A percentile compares a stretch with the other conserved stretches of the same genome.
These are phyloP conservation scores for Hestina assimilis DNA, from an alignment of 1,140 invertebrate genomes.

Conservation along the genomic window DNA sequence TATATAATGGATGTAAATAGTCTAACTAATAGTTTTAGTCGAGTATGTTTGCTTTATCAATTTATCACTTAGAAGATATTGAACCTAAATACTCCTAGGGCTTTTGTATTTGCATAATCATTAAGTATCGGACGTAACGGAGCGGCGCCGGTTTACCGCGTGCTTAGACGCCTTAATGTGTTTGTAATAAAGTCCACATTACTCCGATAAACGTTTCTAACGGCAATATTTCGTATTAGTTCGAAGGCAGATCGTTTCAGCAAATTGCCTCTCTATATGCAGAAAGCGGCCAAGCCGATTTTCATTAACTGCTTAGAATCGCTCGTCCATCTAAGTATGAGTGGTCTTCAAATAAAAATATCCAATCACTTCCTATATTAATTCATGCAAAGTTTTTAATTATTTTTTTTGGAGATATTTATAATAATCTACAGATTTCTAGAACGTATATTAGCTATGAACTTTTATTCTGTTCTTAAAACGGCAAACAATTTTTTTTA, in stretches of 20 bases:
- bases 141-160: conserved; percentile 21
- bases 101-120: conserved; percentile 63
- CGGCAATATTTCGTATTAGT: conserved; percentile 62
- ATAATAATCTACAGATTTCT: too few relatives aligned
- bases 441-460: too few relatives aligned
- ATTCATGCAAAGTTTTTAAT: background rate
- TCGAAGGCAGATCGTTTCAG: conserved; percentile 58
- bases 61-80: conserved; percentile 50
- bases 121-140: conserved; percentile 49
- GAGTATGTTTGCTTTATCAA: conserved; percentile 37
- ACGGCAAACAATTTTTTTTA: too few relatives aligned
- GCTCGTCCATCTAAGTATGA: conserved; percentile 41
- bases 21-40: conserved; percentile 30
- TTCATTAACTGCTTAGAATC: conserved; percentile 64
- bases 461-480: too few relatives aligned
- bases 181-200: conserved; percentile 25
- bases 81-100: conserved; percentile 48
- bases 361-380: background rate
- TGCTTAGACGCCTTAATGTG: conserved; percentile 19
- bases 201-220: conserved; percentile 19
- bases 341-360: conserved; percentile 30
- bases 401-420: background rate
- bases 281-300: conserved; percentile 64
- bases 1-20: conserved; percentile 28
- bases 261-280: conserved; percentile 73